Percentiles rank a stretch among this genome's conserved stretches.
Evolutionary conservation across 1,140 invertebrate genomes (phyloP).

Genomic region (Himalopsyche phryganea): DNA sequence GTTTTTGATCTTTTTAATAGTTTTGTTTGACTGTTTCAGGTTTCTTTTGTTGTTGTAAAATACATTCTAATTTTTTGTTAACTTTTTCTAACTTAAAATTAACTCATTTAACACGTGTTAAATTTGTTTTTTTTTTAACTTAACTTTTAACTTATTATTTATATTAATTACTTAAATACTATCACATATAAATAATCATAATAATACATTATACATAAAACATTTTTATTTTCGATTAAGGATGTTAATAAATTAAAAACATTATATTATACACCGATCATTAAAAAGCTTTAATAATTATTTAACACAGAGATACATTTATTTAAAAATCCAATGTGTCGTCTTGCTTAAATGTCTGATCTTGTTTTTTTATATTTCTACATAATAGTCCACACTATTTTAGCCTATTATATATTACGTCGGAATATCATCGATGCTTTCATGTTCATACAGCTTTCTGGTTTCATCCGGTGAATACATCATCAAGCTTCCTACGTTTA

Average conservation of each 20-base stretch:
- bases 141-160: conserved; percentile 7
- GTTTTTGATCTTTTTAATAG: conserved; percentile 9
- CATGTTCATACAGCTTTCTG: too few relatives aligned
- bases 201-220: conserved; percentile 8
- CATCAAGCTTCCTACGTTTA: too few relatives aligned
- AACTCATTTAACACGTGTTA: conserved; percentile 9
- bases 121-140: conserved; percentile 1
- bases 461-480: too few relatives aligned
- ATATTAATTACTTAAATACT: conserved; percentile 1
- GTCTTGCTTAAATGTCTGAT: not conserved
- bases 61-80: conserved; percentile 2
- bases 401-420: too few relatives aligned
- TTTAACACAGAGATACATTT: not conserved
- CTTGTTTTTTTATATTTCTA: not conserved
- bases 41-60: conserved; percentile 18
- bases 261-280: not conserved
- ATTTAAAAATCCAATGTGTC: not conserved
- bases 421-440: too few relatives aligned
- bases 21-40: conserved; percentile 31
- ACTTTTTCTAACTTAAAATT: conserved; percentile 12
- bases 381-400: not conserved
- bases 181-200: conserved; percentile 15
- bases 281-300: not conserved
- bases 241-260: conserved; percentile 8
- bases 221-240: conserved; percentile 2